These are phyloP conservation scores for Procapra przewalskii DNA, from an alignment of 2,113 vertebrate genomes.

Conservation along the genomic window DNA sequence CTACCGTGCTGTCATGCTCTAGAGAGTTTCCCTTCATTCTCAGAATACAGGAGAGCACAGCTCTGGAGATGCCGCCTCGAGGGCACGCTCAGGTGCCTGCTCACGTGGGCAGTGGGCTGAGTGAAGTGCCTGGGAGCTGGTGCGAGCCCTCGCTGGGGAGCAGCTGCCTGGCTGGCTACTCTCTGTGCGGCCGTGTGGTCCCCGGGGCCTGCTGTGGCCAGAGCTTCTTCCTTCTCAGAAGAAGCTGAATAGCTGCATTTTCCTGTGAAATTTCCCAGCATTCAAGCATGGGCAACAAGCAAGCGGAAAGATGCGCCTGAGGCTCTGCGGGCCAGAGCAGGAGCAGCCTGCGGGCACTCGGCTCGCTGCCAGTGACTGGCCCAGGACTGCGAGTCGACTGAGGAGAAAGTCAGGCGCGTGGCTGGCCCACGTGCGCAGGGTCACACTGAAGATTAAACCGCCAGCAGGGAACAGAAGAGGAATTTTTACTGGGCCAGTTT, in stretches of 20 bases:
- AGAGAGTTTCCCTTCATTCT: background rate
- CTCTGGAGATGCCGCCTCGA: background rate
- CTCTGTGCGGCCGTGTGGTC: accelerated
- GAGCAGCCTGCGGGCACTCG: background rate
- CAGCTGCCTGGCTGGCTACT: background rate
- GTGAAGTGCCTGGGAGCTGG: background rate
- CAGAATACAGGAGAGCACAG: background rate
- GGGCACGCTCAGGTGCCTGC: background rate
- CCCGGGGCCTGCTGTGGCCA: background rate
- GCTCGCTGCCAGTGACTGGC: background rate
- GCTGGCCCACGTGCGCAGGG: background rate
- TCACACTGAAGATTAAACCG: background rate
- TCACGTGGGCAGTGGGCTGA: background rate
- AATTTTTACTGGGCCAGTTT: background rate
- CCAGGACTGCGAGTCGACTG: background rate
- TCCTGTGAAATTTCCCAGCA: background rate
- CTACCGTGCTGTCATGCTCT: background rate
- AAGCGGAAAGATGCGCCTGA: background rate
- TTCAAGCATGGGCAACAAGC: background rate
- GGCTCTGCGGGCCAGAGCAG: background rate
- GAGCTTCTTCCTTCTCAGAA: background rate
- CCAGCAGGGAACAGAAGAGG: background rate
- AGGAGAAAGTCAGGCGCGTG: background rate
- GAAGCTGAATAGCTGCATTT: background rate
- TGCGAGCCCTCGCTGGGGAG: background rate